Evolutionary conservation across 2,113 vertebrate species (phyloP), one percentile per base, ranked within the genome.

Genomic region (Cephalopholis sonnerati): DNA sequence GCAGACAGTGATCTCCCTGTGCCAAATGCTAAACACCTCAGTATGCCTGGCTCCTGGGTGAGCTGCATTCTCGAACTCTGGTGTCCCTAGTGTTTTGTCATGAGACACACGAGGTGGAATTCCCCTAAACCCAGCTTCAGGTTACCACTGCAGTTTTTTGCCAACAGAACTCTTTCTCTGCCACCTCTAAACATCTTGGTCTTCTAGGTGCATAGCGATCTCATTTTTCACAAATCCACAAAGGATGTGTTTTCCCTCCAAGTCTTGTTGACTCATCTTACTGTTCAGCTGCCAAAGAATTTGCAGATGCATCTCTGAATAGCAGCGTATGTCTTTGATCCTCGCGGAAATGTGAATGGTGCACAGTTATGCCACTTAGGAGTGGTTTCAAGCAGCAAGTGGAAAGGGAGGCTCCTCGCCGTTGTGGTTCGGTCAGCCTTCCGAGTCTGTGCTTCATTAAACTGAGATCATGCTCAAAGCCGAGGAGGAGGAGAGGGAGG

Each of bases 401-500:
- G 69, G 72, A 81, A 78, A 81, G 80, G 74, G 77, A 41, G 89
- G 65, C 77, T 82, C 58, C 67, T 75, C 0, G 69, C 82, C 57
- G 32, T 32, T 79, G 83, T 68, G 77, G 87, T 89, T 81, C 39
- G 58, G 76, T 84, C 55, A 85, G 66, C 79, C 73, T 57, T 22
- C 74, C 58, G 29, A 87, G 84, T 86, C 88, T 93, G 93, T 77
- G 82, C 82, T 88, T 91, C 91, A 88, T 92, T 93, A 92, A 91
- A 87, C 82, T 93, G 87, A 92, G 92, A 90, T 92, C 87, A 91
- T 90, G 84, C 87, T 87, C 81, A 89, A 89, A 89, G 81, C 67
- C 77, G 59, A 79, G 75, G 70, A 58, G 25, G 61, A 51, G 66
- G 65, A 32, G 48, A 65, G 41, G 44, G n/a, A 10, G 50, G 54